Percentiles rank a stretch among this genome's conserved stretches.
These are phyloP conservation scores for Zygogramma bicolorata DNA, from an alignment of 2,888 invertebrate species.

Conservation along the genomic window DNA sequence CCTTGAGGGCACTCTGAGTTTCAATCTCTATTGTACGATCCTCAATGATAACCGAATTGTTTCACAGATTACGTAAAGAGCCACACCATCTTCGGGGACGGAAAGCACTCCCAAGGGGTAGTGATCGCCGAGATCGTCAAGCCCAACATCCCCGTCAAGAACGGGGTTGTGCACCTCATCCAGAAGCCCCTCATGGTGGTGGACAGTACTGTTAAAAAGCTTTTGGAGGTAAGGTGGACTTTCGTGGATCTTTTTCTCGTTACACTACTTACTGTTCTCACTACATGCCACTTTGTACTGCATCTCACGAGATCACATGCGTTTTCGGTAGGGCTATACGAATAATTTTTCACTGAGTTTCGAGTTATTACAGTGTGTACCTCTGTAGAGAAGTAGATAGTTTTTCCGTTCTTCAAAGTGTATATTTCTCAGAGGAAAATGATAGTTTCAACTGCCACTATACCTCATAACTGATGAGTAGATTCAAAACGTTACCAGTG, in stretches of 20 bases:
- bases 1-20: too few relatives aligned
- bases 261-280: background rate
- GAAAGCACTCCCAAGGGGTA: conserved; percentile 83
- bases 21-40: too few relatives aligned
- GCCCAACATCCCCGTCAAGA: conserved; percentile 91
- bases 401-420: too few relatives aligned
- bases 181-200: conserved; percentile 92
- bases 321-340: background rate
- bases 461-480: too few relatives aligned
- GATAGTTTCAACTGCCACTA: too few relatives aligned
- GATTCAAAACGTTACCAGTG: too few relatives aligned
- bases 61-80: conserved; percentile 92
- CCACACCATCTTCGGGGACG: conserved; percentile 83
- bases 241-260: background rate
- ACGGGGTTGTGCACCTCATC: conserved; percentile 93
- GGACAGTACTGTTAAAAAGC: conserved; percentile 87
- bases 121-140: conserved; percentile 89
- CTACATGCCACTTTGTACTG: conserved; percentile 1
- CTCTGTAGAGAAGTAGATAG: too few relatives aligned
- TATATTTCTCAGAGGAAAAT: too few relatives aligned
- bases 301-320: background rate
- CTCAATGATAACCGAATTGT: too few relatives aligned
- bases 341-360: background rate
- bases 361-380: too few relatives aligned
- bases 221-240: conserved; percentile 86